Percentiles rank a stretch among this genome's conserved stretches.
These are phyloP conservation scores for Cyprinodon diabolis DNA, from an alignment of 2,797 vertebrate species.

Conservation along the genomic window DNA sequence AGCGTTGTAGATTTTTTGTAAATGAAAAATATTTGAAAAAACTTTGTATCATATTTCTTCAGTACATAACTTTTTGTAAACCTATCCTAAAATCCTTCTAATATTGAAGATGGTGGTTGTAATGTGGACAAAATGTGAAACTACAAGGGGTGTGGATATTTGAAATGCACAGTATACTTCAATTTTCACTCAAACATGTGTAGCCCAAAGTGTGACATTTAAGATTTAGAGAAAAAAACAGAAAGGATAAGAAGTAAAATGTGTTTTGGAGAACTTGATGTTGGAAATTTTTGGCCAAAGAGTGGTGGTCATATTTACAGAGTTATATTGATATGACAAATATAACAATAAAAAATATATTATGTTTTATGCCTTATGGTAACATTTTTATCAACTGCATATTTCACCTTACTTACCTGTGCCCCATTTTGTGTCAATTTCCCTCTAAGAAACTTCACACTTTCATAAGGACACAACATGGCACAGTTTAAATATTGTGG, in stretches of 20 bases:
- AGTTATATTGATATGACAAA: conserved; percentile 21
- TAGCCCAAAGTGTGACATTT: conserved; percentile 13
- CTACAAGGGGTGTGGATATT: background rate
- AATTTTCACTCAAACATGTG: conserved; percentile 21
- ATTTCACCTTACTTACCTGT: conserved; percentile 41
- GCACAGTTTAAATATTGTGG: conserved; percentile 52
- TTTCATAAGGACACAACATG: conserved; percentile 59
- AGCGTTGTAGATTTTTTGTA: too few species aligned
- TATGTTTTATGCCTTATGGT: conserved; percentile 50
- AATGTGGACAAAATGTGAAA: background rate
- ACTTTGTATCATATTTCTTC: background rate
- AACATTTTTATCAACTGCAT: conserved; percentile 36
- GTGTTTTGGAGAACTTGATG: conserved; percentile 7
- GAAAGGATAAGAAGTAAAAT: background rate
- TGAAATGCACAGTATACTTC: conserved; percentile 20
- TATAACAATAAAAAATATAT: conserved; percentile 30
- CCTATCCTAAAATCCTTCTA: background rate
- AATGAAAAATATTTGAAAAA: background rate
- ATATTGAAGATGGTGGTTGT: background rate
- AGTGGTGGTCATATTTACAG: conserved; percentile 11
- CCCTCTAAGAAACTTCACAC: conserved; percentile 29
- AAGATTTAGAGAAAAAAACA: background rate
- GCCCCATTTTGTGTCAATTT: conserved; percentile 61
- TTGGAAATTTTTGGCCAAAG: conserved; percentile 17
- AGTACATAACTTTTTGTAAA: background rate